Evolutionary conservation across 2,797 vertebrate genomes (phyloP), one percentile per base, ranked within the genome.

Genomic region (Sorex maritimensis): DNA sequence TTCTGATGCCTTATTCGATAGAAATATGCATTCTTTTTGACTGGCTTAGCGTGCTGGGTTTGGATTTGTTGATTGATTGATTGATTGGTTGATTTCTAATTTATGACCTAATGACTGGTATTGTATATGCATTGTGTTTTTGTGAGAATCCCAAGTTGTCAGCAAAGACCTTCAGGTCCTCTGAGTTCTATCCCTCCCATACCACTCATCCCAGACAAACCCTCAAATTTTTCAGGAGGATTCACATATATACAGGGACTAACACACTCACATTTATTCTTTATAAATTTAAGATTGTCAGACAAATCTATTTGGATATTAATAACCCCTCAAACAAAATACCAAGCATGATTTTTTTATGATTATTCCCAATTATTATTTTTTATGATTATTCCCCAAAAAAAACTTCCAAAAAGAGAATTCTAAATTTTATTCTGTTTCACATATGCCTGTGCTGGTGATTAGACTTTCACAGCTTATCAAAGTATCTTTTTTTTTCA

Each of bases 1-100:
- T 44, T 19, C 28, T 28, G 9, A 65, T 88, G 71, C n/a, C 38
- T 81, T 89, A 17, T 55, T 79, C 65, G 69, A 92, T 19, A 77
- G 81, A 73, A 93, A 71, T 17, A 17, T 26, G 34, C 34, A 69
- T 49, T 81, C 13, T 1, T 5, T 83, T 52, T 52, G 49, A 52
- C 49, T 11, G 49, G 49, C 11, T 52, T 52, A 52, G 13, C 10
- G 13, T 52, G 7, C 49, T 52, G 49, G 13, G 49, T 14, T 52
- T 52, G 49, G 13, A 9, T 52, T 52, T 5, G 41, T 44, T 52
- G 7, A 52, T 11, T 52, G 10, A 52, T 52, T 52, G 41, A 44
- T 44, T 52, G 10, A 52, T 52, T 52, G 10, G 11, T 52, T 52
- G 10, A 52, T 52, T 52, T 52, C 55, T 28, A 86, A 72, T 61